Evolutionary conservation across 2,113 vertebrate genomes (phyloP).

Genomic region (Lamprotornis superbus): DNA sequence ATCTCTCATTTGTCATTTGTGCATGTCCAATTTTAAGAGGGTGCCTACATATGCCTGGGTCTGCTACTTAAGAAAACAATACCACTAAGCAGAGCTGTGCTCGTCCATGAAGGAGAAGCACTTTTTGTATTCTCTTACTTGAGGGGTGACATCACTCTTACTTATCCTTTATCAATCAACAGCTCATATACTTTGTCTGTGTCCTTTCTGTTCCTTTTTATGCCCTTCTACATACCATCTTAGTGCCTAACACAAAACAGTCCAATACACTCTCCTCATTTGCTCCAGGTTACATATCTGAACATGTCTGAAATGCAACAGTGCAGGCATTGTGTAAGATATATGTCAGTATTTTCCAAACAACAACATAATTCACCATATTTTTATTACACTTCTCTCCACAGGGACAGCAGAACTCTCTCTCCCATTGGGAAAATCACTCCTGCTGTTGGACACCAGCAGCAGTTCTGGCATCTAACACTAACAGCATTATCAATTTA

Average conservation of each 20-base stretch:
- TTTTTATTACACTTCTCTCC: constrained; percentile 57
- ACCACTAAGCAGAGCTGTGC: neutral
- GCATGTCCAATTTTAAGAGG: neutral
- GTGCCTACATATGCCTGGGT: neutral
- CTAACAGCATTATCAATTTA: constrained; percentile 61
- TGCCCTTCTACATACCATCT: neutral
- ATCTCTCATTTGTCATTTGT: neutral
- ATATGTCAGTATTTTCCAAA: constrained; percentile 32
- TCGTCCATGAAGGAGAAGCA: neutral
- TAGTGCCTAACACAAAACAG: neutral
- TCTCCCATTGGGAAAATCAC: constrained; percentile 53
- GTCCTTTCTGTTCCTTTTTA: neutral
- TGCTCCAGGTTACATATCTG: neutral
- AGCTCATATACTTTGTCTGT: neutral
- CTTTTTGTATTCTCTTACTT: neutral
- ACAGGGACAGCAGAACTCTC: constrained; percentile 39
- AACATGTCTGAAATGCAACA: constrained; percentile 4
- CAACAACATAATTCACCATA: constrained; percentile 41
- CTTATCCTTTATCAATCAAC: neutral
- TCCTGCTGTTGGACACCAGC: constrained; percentile 27
- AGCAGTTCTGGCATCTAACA: constrained; percentile 43
- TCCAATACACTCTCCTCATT: neutral
- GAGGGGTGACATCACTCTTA: neutral
- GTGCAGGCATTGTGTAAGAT: neutral
- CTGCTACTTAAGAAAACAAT: neutral